Conservation (phyloP, 64 coral and sea anemone species). For the Cladopsammia gracilis region DNA sequence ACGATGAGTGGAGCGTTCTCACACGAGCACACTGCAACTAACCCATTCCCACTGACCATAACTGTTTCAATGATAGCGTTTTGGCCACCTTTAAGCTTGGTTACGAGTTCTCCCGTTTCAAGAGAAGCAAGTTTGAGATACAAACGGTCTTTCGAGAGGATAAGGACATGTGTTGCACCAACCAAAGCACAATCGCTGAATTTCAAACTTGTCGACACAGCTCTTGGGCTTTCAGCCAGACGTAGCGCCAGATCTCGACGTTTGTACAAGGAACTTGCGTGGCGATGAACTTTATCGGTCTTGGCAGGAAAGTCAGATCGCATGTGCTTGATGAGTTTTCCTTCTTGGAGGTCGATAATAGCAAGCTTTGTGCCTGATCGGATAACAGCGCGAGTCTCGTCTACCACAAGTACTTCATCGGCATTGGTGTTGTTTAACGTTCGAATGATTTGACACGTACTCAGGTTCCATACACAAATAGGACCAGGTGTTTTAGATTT, state of each 20-base stretch:
- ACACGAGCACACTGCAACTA: slow-evolving; percentile 84
- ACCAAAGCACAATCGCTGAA: slow-evolving; percentile 96
- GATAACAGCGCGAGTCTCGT: slow-evolving; percentile 94
- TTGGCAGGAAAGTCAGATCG: slow-evolving; percentile 88
- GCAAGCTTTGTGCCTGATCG: slow-evolving; percentile 91
- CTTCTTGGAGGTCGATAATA: slow-evolving; percentile 96
- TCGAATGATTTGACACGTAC: slow-evolving; percentile 88
- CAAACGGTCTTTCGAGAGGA: slow-evolving; percentile 91
- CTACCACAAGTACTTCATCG: slow-evolving; percentile 95
- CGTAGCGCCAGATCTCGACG: slow-evolving; percentile 92
- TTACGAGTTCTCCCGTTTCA: slow-evolving; percentile 85
- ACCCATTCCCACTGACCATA: slow-evolving; percentile 94
- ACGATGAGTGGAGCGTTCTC: slow-evolving; percentile 87
- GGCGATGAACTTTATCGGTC: slow-evolving; percentile 84
- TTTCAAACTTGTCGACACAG: slow-evolving; percentile 71
- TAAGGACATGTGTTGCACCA: slow-evolving; percentile 81
- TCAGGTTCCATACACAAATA: slow-evolving; percentile 98
- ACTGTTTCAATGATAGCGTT: slow-evolving; percentile 90
- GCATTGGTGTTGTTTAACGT: slow-evolving; percentile 89
- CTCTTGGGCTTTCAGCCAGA: slow-evolving; percentile 89
- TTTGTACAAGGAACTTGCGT: slow-evolving; percentile 99
- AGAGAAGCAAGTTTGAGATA: slow-evolving; percentile 94
- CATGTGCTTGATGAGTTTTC: slow-evolving; percentile 93
- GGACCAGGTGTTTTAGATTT: slow-evolving; percentile 84
- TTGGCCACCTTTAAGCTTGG: slow-evolving; percentile 84